Percentiles rank a stretch among this genome's conserved stretches.
Conservation (phyloP, 1,140 invertebrate species). For the Hyles euphorbiae region DNA sequence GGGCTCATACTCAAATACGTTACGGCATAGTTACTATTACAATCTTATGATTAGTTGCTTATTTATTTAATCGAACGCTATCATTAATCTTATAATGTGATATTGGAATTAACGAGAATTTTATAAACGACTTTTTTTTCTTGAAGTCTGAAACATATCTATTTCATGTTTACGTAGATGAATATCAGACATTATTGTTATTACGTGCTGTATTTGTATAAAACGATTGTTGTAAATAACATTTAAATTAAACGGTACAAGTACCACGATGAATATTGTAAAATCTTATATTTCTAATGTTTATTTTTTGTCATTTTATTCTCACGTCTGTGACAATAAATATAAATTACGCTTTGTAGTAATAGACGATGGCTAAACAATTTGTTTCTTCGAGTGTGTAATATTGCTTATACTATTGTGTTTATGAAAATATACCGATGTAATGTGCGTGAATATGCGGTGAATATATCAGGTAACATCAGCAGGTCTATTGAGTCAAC, state of each 20-base stretch:
- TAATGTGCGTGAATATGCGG: too few species aligned
- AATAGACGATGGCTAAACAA: slow-evolving; percentile 59
- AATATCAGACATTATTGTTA: slow-evolving; percentile 39
- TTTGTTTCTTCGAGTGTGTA: slow-evolving; percentile 3
- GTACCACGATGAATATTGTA: slow-evolving; percentile 14
- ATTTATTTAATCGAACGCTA: background rate
- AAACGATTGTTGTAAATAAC: slow-evolving; percentile 54
- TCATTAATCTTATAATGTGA: slow-evolving; percentile 5
- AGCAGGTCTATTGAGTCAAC: too few species aligned
- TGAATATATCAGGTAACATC: too few species aligned
- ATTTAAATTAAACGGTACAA: slow-evolving; percentile 8
- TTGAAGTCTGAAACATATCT: slow-evolving; percentile 63
- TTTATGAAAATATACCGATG: background rate
- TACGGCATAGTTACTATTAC: too few species aligned
- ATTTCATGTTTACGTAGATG: slow-evolving; percentile 53
- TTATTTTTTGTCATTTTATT: slow-evolving; percentile 51
- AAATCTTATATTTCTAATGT: slow-evolving; percentile 38
- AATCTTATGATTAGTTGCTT: too few species aligned
- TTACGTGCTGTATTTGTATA: slow-evolving; percentile 32
- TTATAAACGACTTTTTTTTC: slow-evolving; percentile 21
- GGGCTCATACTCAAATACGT: too few species aligned
- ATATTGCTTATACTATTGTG: slow-evolving; percentile 3
- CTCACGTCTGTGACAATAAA: slow-evolving; percentile 72
- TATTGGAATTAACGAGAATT: slow-evolving; percentile 8
- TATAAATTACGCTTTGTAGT: slow-evolving; percentile 71